Conservation (phyloP, 2,888 invertebrate species). For the Frankliniella fusca region DNA sequence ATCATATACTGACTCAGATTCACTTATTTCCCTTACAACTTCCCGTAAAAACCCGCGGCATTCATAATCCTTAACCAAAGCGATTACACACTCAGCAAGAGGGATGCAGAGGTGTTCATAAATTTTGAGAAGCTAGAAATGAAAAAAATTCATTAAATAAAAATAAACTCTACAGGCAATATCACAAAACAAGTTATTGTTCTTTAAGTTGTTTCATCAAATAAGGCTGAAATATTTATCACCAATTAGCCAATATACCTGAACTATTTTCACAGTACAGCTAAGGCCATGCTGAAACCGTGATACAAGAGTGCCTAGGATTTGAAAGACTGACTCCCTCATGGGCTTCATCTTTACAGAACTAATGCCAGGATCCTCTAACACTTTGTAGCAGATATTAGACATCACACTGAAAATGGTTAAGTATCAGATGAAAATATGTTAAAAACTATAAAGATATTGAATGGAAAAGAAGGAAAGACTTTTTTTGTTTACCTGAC, state of each 20-base stretch:
- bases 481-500: constrained; percentile 60
- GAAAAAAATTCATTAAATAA: constrained; percentile 40
- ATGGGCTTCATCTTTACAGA: constrained; percentile 56
- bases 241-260: constrained; percentile 44
- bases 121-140: constrained; percentile 66
- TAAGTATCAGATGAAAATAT: not conserved
- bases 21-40: constrained; percentile 68
- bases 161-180: not conserved
- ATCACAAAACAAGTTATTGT: not conserved
- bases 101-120: constrained; percentile 67
- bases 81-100: constrained; percentile 65
- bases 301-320: constrained; percentile 75
- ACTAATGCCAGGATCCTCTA: constrained; percentile 59
- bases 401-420: constrained; percentile 59
- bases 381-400: constrained; percentile 68
- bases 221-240: not conserved
- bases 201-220: not conserved
- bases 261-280: constrained; percentile 66
- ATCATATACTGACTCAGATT: constrained; percentile 57
- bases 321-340: constrained; percentile 68
- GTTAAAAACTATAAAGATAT: not conserved
- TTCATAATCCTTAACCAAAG: constrained; percentile 60
- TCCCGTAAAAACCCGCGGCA: not conserved
- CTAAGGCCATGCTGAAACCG: constrained; percentile 77
- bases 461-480: constrained; percentile 26